Evolutionary conservation across 2,888 invertebrate species (phyloP).

Genomic region (Sminthurides aquaticus): DNA sequence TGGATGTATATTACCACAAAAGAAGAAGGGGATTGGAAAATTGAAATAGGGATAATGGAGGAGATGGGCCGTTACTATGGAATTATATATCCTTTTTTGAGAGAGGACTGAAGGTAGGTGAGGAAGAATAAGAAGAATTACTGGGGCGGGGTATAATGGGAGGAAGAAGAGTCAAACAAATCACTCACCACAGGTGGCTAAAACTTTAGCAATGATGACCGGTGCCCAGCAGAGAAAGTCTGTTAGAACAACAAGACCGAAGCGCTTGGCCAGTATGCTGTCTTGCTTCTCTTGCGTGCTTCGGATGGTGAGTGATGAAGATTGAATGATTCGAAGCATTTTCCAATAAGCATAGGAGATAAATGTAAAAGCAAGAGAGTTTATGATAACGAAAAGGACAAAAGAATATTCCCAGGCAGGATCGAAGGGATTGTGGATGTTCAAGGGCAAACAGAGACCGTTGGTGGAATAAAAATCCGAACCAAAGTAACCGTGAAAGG

Average conservation of each 20-base stretch:
- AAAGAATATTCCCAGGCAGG: constrained; percentile 58
- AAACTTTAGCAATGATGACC: constrained; percentile 54
- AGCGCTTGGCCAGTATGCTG: constrained; percentile 54
- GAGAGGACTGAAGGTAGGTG: no score
- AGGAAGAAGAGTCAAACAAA: neutral
- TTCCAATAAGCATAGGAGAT: constrained; percentile 54
- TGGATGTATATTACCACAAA: no score
- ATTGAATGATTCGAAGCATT: constrained; percentile 55
- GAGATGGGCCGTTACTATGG: no score
- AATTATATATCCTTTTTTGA: no score
- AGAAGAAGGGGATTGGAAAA: no score
- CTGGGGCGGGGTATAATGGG: neutral
- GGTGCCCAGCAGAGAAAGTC: constrained; percentile 59
- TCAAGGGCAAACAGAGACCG: constrained; percentile 56
- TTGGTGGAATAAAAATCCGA: constrained; percentile 55
- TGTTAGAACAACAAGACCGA: constrained; percentile 56
- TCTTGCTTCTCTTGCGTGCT: constrained; percentile 55
- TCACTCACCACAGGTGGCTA: constrained; percentile 52
- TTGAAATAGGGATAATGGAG: no score
- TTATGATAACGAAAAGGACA: constrained; percentile 53
- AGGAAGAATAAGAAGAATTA: neutral
- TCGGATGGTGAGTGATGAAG: constrained; percentile 54
- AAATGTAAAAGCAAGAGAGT: constrained; percentile 53
- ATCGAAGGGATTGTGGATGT: constrained; percentile 57
- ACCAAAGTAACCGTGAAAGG: constrained; percentile 51